These are phyloP conservation scores for Saxidomus purpurata DNA, from an alignment of 1,140 invertebrate species.

Conservation along the genomic window DNA sequence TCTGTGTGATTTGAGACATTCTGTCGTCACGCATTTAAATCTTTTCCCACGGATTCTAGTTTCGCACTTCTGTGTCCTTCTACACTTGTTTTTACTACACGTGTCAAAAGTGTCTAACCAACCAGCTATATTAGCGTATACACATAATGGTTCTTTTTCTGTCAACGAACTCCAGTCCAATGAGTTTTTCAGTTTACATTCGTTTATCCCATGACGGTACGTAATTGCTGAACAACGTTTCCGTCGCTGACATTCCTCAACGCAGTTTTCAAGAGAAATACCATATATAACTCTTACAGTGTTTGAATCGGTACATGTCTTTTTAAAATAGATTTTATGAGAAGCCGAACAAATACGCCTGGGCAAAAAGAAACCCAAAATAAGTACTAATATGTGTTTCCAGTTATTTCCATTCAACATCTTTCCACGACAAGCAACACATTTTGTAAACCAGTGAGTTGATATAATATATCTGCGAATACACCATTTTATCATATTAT, in stretches of 20 bases:
- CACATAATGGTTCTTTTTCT: neutral
- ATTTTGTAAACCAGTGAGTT: no score
- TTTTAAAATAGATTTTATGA: no score
- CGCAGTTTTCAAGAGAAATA: neutral
- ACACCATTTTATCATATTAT: no score
- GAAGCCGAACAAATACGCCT: no score
- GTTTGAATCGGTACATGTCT: no score
- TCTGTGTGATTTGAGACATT: neutral
- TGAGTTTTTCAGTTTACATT: neutral
- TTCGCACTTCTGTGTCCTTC: neutral
- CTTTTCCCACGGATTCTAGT: neutral
- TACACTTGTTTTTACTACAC: neutral
- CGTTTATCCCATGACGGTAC: neutral
- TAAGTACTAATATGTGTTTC: no score
- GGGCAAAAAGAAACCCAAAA: no score
- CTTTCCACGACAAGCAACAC: no score
- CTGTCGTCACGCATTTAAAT: neutral
- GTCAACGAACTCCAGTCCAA: neutral
- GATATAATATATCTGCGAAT: no score
- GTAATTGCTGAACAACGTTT: neutral
- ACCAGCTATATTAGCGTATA: neutral
- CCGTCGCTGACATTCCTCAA: neutral
- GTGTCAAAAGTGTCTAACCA: neutral
- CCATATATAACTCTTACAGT: neutral
- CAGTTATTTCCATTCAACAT: no score